Conservation (phyloP, 2,888 invertebrate genomes). For the Eugnorisma glareosa region DNA sequence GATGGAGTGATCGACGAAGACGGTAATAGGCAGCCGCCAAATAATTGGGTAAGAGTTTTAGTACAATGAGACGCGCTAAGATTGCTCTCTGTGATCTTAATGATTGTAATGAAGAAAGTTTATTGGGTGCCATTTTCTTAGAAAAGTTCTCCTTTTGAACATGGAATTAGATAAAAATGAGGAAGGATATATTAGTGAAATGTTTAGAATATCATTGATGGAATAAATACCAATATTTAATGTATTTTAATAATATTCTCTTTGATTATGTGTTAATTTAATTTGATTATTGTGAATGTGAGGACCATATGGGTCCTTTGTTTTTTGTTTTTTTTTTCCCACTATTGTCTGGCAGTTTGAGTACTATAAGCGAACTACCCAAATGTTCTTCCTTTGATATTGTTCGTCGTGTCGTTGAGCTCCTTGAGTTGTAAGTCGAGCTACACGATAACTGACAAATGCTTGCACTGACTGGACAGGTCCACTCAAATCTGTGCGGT, state of each 20-base stretch:
- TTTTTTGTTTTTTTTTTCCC: too few species aligned
- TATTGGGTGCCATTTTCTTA: conserved; percentile 32
- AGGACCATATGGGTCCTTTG: too few species aligned
- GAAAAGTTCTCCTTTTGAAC: conserved; percentile 21
- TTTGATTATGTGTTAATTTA: too few species aligned
- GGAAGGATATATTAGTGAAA: conserved; percentile 24
- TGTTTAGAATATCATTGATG: conserved; percentile 1
- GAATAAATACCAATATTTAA: neutral
- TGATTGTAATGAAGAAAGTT: conserved; percentile 50
- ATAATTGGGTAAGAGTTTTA: conserved; percentile 92
- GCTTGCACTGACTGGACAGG: too few species aligned
- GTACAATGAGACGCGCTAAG: conserved; percentile 33
- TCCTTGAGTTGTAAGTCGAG: too few species aligned
- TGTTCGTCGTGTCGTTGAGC: too few species aligned
- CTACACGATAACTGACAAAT: too few species aligned
- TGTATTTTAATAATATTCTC: neutral
- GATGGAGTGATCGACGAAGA: conserved; percentile 87
- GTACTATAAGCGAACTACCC: too few species aligned
- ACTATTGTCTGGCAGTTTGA: too few species aligned
- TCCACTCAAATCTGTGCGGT: too few species aligned
- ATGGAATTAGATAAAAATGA: conserved; percentile 15
- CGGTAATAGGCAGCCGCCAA: conserved; percentile 91
- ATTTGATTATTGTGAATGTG: too few species aligned
- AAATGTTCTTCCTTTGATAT: too few species aligned
- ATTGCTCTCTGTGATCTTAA: conserved; percentile 27